These are phyloP conservation scores for Gobio gobio DNA, from an alignment of 2,113 vertebrate species.

Conservation along the genomic window DNA sequence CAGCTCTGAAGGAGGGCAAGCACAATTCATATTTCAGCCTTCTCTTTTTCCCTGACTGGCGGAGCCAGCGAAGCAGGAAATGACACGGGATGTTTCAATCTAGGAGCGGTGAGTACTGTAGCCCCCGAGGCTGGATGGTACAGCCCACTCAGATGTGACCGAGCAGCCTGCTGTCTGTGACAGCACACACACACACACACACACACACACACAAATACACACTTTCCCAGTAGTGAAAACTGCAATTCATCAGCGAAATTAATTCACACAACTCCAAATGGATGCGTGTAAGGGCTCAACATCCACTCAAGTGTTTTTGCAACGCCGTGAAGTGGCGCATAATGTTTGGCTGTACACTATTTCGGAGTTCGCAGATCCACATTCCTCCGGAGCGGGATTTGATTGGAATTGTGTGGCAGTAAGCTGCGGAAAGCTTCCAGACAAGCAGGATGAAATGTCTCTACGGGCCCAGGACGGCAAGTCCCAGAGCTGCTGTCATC, in stretches of 20 bases:
- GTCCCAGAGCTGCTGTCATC: slow-evolving; percentile 90
- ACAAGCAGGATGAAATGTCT: slow-evolving; percentile 34
- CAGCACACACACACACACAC: slow-evolving; percentile 34
- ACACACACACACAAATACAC: slow-evolving; percentile 20
- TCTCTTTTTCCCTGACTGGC: slow-evolving; percentile 50
- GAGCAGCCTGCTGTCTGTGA: slow-evolving; percentile 60
- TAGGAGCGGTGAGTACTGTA: slow-evolving; percentile 79
- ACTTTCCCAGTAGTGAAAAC: slow-evolving; percentile 26
- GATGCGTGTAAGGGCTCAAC: slow-evolving; percentile 12
- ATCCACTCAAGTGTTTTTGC: slow-evolving; percentile 40
- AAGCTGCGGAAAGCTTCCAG: not conserved
- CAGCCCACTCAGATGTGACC: slow-evolving; percentile 75
- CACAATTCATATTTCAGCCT: slow-evolving; percentile 87
- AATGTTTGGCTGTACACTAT: slow-evolving; percentile 28
- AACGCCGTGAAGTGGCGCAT: slow-evolving; percentile 19
- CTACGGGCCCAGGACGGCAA: slow-evolving; percentile 53
- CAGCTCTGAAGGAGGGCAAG: slow-evolving; percentile 83
- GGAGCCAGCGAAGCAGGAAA: slow-evolving; percentile 87
- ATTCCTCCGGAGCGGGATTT: slow-evolving; percentile 12
- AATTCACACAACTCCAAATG: slow-evolving; percentile 43
- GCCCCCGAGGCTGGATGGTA: slow-evolving; percentile 75
- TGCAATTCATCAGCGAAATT: slow-evolving; percentile 49
- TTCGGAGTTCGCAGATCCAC: not conserved
- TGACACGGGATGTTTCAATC: slow-evolving; percentile 94
- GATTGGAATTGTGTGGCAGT: slow-evolving; percentile 1